A percentile compares a stretch with the other conserved stretches of the same genome.
phyloP scores from a whole-genome alignment of 2,797 vertebrate species.

The Artibeus lituratus region DNA sequence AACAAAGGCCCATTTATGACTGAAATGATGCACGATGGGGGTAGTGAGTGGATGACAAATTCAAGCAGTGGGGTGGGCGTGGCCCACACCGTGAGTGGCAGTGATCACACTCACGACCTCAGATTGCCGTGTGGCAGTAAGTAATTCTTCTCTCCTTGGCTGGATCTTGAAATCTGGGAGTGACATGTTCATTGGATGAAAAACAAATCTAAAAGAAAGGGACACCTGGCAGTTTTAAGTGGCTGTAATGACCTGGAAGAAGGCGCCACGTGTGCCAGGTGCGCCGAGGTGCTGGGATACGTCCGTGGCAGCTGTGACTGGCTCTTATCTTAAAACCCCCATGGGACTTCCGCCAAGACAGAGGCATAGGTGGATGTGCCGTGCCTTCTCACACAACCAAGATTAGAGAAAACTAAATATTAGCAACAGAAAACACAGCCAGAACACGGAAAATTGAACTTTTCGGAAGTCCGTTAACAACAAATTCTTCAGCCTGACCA shows the following conservation, averaged over 20 bases:
- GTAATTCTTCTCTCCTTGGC: not conserved
- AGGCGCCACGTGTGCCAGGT: not conserved
- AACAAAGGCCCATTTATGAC: not conserved
- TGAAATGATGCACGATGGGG: not conserved
- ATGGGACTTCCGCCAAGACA: too few relatives aligned
- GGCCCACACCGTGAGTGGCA: not conserved
- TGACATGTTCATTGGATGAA: not conserved
- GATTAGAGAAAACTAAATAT: too few relatives aligned
- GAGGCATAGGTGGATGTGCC: too few relatives aligned
- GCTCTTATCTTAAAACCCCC: not conserved
- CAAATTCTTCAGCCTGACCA: too few relatives aligned
- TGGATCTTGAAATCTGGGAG: not conserved
- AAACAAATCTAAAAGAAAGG: constrained; percentile 12
- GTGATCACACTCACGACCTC: not conserved
- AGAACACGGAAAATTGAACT: too few relatives aligned
- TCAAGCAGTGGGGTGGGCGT: not conserved
- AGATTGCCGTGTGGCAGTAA: not conserved
- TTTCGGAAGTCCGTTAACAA: too few relatives aligned
- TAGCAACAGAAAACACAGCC: too few relatives aligned
- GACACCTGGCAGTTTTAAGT: not conserved
- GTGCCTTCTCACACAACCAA: too few relatives aligned
- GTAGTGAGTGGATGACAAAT: not conserved
- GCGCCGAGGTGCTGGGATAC: fast-evolving
- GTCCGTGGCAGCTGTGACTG: not conserved
- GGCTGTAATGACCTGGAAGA: not conserved